These are phyloP conservation scores for Epinotia bilunana DNA, from an alignment of 2,888 invertebrate species.

Conservation along the genomic window DNA sequence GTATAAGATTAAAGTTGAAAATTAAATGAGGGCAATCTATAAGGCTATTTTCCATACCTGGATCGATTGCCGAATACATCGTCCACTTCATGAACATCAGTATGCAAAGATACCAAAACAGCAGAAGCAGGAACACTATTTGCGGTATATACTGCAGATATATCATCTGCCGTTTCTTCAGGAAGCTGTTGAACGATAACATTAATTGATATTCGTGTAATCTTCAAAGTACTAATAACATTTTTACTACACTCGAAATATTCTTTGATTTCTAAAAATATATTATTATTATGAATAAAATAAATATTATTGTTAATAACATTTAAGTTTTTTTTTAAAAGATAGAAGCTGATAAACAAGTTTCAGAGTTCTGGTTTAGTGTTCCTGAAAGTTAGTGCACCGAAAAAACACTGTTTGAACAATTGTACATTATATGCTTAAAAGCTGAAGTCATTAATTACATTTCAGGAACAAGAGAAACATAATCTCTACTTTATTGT, in stretches of 20 bases:
- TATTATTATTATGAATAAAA: not conserved
- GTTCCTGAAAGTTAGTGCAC: not conserved
- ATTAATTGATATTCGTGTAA: conserved; percentile 21
- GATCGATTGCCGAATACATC: conserved; percentile 76
- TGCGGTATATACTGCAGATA: conserved; percentile 89
- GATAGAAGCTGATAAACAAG: no score
- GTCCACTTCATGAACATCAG: conserved; percentile 90
- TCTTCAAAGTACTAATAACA: conserved; percentile 24
- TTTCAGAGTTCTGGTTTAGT: not conserved
- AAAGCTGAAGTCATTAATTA: not conserved
- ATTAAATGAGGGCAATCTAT: no score
- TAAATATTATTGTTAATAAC: no score
- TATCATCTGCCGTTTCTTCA: conserved; percentile 77
- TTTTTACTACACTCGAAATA: conserved; percentile 24
- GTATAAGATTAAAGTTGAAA: no score
- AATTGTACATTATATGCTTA: not conserved
- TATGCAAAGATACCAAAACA: conserved; percentile 88
- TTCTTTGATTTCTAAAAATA: conserved; percentile 2
- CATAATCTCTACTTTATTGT: not conserved
- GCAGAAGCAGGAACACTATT: conserved; percentile 86
- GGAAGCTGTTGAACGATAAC: conserved; percentile 70
- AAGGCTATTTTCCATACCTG: conserved; percentile 62
- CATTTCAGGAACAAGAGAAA: not conserved
- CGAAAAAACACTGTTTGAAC: not conserved
- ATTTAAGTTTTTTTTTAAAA: no score